A percentile compares a stretch with the other conserved stretches of the same genome.
phyloP scores from a whole-genome alignment of 1,140 invertebrate species.

The Anastatus disparis region DNA sequence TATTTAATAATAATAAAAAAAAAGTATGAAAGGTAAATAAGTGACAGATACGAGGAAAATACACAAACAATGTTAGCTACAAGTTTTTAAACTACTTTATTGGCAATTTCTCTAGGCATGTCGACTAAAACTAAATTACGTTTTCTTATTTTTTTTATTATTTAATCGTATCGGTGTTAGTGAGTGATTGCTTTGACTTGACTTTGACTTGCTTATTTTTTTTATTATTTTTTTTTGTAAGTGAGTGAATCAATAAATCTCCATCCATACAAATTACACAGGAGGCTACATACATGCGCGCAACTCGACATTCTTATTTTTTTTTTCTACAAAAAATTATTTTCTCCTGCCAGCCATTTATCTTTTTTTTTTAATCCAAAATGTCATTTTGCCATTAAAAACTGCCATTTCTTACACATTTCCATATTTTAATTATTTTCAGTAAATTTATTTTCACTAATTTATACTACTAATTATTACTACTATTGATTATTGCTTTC shows the following conservation, averaged over 20 bases:
- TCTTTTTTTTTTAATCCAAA: no score
- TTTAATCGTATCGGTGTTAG: slow-evolving; percentile 42
- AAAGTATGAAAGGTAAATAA: slow-evolving; percentile 39
- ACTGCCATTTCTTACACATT: slow-evolving; percentile 19
- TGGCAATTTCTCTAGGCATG: slow-evolving; percentile 45
- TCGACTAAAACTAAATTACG: slow-evolving; percentile 45
- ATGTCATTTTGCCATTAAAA: slow-evolving; percentile 38
- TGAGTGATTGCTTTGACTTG: slow-evolving; percentile 43
- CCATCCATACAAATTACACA: slow-evolving; percentile 39
- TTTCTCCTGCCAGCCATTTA: slow-evolving; percentile 36
- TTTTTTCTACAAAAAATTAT: slow-evolving; percentile 33
- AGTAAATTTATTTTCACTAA: slow-evolving; percentile 22
- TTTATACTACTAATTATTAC: slow-evolving; percentile 42
- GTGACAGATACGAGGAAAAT: slow-evolving; percentile 43
- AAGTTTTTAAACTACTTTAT: slow-evolving; percentile 46
- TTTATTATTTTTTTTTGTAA: slow-evolving; percentile 18
- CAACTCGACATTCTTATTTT: slow-evolving; percentile 38
- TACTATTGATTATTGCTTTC: slow-evolving; percentile 45
- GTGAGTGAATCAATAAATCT: slow-evolving; percentile 40
- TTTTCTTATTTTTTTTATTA: slow-evolving; percentile 21
- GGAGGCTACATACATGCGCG: slow-evolving; percentile 45
- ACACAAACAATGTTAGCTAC: slow-evolving; percentile 46
- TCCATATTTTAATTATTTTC: neutral
- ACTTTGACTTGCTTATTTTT: slow-evolving; percentile 33
- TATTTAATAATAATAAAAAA: slow-evolving; percentile 24